A percentile compares a stretch with the other conserved stretches of the same genome.
These are phyloP conservation scores for Pediacus dermestoides DNA, from an alignment of 2,888 invertebrate species.

Conservation along the genomic window DNA sequence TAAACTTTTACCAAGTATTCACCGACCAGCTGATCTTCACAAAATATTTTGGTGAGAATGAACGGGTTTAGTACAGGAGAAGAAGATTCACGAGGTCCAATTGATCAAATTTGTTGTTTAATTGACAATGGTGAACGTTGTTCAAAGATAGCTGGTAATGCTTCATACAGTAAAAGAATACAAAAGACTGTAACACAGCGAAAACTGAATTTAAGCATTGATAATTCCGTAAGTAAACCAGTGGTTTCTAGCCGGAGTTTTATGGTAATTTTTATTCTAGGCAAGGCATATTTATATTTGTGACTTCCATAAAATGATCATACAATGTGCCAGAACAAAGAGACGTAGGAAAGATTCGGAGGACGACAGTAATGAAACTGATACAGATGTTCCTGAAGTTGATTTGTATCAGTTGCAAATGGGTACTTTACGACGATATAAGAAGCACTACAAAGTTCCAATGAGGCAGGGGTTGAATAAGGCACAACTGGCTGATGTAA, in stretches of 20 bases:
- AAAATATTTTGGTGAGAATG: conserved; percentile 48
- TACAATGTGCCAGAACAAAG: conserved; percentile 92
- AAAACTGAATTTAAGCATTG: conserved; percentile 82
- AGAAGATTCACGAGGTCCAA: conserved; percentile 84
- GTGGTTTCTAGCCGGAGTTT: conserved; percentile 4
- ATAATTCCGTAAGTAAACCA: conserved; percentile 62
- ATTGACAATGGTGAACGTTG: conserved; percentile 87
- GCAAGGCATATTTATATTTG: conserved; percentile 95
- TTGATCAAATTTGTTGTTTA: conserved; percentile 88
- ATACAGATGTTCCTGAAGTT: conserved; percentile 86
- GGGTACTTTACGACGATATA: conserved; percentile 90
- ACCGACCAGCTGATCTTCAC: conserved; percentile 22
- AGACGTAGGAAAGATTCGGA: conserved; percentile 89
- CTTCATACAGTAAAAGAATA: conserved; percentile 94
- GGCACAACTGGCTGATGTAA: conserved; percentile 93
- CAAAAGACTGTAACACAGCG: conserved; percentile 93
- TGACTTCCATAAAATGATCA: conserved; percentile 93
- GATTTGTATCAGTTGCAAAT: conserved; percentile 92
- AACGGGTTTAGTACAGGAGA: conserved; percentile 91
- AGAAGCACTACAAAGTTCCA: conserved; percentile 87
- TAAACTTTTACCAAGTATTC: too few species aligned
- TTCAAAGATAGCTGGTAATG: conserved; percentile 84
- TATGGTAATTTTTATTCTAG: conserved; percentile 55
- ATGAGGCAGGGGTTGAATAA: conserved; percentile 91
- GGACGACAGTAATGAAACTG: conserved; percentile 92